Conservation (phyloP, 2,113 vertebrate genomes). For the Enhydra lutris region DNA sequence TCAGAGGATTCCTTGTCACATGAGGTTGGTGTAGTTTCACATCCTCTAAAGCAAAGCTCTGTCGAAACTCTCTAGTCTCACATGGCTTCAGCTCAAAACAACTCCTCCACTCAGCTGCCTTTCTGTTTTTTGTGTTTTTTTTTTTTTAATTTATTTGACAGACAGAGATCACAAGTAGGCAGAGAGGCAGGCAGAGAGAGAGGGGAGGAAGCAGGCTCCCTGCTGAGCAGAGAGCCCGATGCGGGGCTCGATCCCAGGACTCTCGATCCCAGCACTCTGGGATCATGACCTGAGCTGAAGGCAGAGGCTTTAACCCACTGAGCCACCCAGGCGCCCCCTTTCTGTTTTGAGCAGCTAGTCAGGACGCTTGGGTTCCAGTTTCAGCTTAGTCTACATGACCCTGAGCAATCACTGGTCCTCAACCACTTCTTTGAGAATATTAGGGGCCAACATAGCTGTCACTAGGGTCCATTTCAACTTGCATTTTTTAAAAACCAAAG, state of each 20-base stretch:
- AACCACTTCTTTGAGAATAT: neutral
- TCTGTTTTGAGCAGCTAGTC: neutral
- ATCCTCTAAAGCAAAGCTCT: conserved; percentile 71
- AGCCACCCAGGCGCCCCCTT: too few species aligned
- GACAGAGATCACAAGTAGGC: too few species aligned
- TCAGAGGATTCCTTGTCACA: conserved; percentile 70
- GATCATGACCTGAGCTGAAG: too few species aligned
- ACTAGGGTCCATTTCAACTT: neutral
- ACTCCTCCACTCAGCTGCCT: conserved; percentile 31
- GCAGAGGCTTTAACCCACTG: too few species aligned
- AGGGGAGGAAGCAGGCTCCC: too few species aligned
- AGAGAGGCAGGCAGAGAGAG: too few species aligned
- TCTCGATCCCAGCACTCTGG: too few species aligned
- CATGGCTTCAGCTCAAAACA: conserved; percentile 60
- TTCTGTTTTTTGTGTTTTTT: too few species aligned
- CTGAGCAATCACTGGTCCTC: neutral
- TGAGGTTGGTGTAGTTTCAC: conserved; percentile 72
- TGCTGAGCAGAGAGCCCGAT: too few species aligned
- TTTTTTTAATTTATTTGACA: too few species aligned
- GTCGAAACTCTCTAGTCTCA: conserved; percentile 71
- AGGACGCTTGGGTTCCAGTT: conserved; percentile 8
- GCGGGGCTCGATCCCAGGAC: too few species aligned
- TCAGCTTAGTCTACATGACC: neutral
- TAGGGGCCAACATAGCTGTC: neutral
- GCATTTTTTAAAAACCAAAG: neutral